Percentiles rank a stretch among this genome's conserved stretches.
These are phyloP conservation scores for Furnarius figulus DNA, from an alignment of 2,113 vertebrate genomes.

Conservation along the genomic window DNA sequence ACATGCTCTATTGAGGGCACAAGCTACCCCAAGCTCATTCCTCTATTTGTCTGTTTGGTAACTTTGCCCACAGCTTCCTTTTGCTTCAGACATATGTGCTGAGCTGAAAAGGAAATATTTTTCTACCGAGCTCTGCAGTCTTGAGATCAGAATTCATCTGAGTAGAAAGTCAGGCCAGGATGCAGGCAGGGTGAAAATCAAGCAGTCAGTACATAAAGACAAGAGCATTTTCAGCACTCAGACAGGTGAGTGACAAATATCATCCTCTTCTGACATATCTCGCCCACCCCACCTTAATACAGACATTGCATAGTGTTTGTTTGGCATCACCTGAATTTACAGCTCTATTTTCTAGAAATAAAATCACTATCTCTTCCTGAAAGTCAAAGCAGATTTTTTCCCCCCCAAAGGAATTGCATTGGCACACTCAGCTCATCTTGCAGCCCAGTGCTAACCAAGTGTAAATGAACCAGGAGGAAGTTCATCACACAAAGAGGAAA, in stretches of 20 bases:
- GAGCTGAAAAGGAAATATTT: background rate
- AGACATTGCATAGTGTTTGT: background rate
- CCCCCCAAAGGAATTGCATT: background rate
- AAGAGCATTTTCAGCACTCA: background rate
- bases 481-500: background rate
- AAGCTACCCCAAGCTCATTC: background rate
- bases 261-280: background rate
- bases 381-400: background rate
- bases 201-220: background rate
- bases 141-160: background rate
- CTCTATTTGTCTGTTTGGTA: background rate
- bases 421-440: background rate
- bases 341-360: slow-evolving; percentile 31
- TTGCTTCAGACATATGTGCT: background rate
- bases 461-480: background rate
- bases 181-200: background rate
- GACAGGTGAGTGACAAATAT: slow-evolving; percentile 28
- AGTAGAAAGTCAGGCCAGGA: background rate
- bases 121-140: background rate
- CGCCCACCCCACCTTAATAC: background rate
- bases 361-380: background rate
- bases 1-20: background rate
- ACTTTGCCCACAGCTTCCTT: background rate
- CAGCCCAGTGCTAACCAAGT: background rate
- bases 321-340: slow-evolving; percentile 3